Evolutionary conservation across 2,113 vertebrate genomes (phyloP), one percentile per base, ranked within the genome.

Genomic region (Heliornis fulica): DNA sequence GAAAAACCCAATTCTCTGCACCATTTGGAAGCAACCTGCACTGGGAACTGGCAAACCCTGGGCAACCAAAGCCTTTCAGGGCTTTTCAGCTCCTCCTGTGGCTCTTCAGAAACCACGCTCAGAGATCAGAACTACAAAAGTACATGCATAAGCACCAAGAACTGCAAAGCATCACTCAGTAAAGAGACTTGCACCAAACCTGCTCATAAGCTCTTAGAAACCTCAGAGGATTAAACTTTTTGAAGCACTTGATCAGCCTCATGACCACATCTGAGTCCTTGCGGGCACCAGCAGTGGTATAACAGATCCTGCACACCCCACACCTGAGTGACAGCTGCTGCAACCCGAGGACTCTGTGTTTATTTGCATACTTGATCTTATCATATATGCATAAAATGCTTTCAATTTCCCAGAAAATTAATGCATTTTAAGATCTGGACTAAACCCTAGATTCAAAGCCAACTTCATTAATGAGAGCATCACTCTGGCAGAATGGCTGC

Each of bases 321-420:
- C 28, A 46, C 13, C 17, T 13, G 48, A 83, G 45, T 4, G 78
- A 13, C 54, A 38, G 61, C 11, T 61, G 48, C 45, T 57, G 26
- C 81, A 31, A 15, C 41, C 40, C 3, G 7, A 56, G 68, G 54
- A 50, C 41, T 74, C 34, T 11, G 8, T 9, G 25, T 5, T 72
- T 6, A 43, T 40, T 61, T 56, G 75, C 59, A 25, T 0, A 34
- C 38, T 9, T 11, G 64, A 54, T 28, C 48, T 1, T 19, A 38
- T 5, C 17, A 23, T 5, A 46, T 1, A 46, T 5, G 19, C 59
- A 14, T 18, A 20, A 51, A 86, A 63, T 0, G 1, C 28, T 36
- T 85, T 1, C 34, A 9, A 8, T 46, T 63, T 68, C 64, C 59
- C 71, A 64, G 45, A 54, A 80, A 32, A 14, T 17, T 17, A 10